These are phyloP conservation scores for Eremobia ochroleuca DNA, from an alignment of 2,888 invertebrate genomes.

Conservation along the genomic window DNA sequence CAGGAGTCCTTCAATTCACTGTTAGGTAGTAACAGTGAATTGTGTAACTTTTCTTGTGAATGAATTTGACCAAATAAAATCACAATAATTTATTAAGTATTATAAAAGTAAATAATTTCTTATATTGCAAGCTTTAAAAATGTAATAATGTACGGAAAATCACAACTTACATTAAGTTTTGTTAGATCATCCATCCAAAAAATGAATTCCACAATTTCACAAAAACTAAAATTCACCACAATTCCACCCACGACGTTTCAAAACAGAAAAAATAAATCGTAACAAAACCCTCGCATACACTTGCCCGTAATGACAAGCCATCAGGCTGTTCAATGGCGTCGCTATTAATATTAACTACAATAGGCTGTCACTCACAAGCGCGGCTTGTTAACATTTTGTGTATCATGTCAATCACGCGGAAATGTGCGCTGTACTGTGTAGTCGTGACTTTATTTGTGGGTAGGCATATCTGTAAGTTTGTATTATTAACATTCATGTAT, in stretches of 20 bases:
- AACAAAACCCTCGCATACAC: conserved; percentile 41
- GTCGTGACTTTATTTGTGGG: conserved; percentile 29
- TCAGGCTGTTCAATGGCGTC: conserved; percentile 51
- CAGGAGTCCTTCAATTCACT: neutral
- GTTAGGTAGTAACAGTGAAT: neutral
- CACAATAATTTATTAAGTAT: too few relatives aligned
- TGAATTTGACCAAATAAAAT: neutral
- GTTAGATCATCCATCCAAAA: neutral
- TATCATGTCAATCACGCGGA: conserved; percentile 54
- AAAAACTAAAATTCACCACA: neutral
- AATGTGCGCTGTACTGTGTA: conserved; percentile 33
- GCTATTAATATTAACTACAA: conserved; percentile 62
- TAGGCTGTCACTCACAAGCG: conserved; percentile 58
- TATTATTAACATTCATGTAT: neutral
- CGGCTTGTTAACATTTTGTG: conserved; percentile 58
- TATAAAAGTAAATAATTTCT: too few relatives aligned
- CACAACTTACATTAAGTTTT: too few relatives aligned
- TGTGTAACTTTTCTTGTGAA: neutral
- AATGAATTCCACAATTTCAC: neutral
- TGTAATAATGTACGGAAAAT: too few relatives aligned
- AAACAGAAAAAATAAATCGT: conserved; percentile 19
- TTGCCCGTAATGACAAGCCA: conserved; percentile 58
- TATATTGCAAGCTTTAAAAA: too few relatives aligned
- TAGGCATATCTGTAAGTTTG: neutral
- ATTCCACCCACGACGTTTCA: neutral